phyloP scores from a whole-genome alignment of 35 echinoderm and acorn worm species.

The Ophiothrix spiculata region DNA sequence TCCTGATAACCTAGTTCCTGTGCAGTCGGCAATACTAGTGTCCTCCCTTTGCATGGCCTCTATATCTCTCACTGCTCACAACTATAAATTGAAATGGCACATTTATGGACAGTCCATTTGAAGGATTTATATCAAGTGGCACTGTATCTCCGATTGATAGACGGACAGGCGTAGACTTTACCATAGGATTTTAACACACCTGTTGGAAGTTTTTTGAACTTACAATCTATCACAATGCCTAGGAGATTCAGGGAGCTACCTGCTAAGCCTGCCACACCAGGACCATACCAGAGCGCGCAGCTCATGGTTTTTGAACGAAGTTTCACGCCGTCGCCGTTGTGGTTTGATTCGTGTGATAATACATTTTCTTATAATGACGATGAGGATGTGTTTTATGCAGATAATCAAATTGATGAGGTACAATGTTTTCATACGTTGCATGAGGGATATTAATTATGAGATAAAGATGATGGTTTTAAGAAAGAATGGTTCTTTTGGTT shows the following conservation, averaged over 20 bases:
- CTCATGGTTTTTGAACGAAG: not conserved
- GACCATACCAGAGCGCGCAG: not conserved
- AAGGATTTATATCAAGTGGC: not conserved
- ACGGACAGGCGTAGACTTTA: not conserved
- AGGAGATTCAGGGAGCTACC: not conserved
- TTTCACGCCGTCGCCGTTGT: not conserved
- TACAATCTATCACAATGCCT: not conserved
- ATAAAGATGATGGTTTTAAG: too few relatives aligned
- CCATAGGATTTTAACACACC: not conserved
- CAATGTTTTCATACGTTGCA: not conserved
- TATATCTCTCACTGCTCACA: not conserved
- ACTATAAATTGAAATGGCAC: not conserved
- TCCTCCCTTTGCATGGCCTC: not conserved
- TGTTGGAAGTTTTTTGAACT: too few relatives aligned
- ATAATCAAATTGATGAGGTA: not conserved
- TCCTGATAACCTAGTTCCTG: not conserved
- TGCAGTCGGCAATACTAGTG: not conserved
- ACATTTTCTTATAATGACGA: not conserved
- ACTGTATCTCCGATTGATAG: too few relatives aligned
- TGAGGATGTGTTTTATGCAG: not conserved
- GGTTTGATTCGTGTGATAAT: not conserved
- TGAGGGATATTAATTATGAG: not conserved
- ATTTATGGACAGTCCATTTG: not conserved
- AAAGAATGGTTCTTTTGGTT: too few relatives aligned
- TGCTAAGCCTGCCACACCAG: not conserved